These are phyloP conservation scores for Aeoliscus strigatus DNA, from an alignment of 2,797 vertebrate genomes.

Conservation along the genomic window DNA sequence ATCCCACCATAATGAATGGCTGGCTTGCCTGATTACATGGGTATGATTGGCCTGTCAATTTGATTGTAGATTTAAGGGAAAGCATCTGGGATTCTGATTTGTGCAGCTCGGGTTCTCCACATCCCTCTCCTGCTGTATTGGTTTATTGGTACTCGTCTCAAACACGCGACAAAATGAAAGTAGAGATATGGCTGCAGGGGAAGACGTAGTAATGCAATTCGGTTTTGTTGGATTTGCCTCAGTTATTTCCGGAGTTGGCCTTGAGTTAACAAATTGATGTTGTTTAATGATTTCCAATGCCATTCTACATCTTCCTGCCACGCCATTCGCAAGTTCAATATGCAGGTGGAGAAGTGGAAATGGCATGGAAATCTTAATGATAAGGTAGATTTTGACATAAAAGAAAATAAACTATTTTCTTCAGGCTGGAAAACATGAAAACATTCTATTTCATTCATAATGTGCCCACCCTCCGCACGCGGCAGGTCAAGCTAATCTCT, in stretches of 20 bases:
- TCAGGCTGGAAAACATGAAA: slow-evolving; percentile 39
- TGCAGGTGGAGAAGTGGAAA: slow-evolving; percentile 23
- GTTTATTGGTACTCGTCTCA: slow-evolving; percentile 15
- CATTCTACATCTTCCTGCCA: slow-evolving; percentile 30
- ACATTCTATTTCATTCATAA: slow-evolving; percentile 59
- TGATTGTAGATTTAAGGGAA: slow-evolving; percentile 23
- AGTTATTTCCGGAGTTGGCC: slow-evolving; percentile 41
- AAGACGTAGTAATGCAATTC: slow-evolving; percentile 34
- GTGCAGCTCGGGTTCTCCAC: slow-evolving; percentile 8
- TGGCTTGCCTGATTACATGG: slow-evolving; percentile 42
- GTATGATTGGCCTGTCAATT: slow-evolving; percentile 37
- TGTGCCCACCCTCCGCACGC: slow-evolving; percentile 22
- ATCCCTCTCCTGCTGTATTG: not conserved
- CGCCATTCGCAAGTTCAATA: slow-evolving; percentile 50
- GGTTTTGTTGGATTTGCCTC: slow-evolving; percentile 45
- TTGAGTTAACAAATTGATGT: slow-evolving; percentile 45
- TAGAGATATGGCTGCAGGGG: slow-evolving; percentile 39
- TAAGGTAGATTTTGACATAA: slow-evolving; percentile 27
- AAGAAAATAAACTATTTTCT: slow-evolving; percentile 27
- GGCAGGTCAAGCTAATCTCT: slow-evolving; percentile 57
- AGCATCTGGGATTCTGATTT: slow-evolving; percentile 16
- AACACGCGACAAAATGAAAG: slow-evolving; percentile 14
- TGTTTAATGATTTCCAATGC: slow-evolving; percentile 54
- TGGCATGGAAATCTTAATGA: slow-evolving; percentile 41
- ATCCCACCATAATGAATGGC: slow-evolving; percentile 53